phyloP scores from a whole-genome alignment of 2,113 vertebrate species.

The Neogobius melanostomus region DNA sequence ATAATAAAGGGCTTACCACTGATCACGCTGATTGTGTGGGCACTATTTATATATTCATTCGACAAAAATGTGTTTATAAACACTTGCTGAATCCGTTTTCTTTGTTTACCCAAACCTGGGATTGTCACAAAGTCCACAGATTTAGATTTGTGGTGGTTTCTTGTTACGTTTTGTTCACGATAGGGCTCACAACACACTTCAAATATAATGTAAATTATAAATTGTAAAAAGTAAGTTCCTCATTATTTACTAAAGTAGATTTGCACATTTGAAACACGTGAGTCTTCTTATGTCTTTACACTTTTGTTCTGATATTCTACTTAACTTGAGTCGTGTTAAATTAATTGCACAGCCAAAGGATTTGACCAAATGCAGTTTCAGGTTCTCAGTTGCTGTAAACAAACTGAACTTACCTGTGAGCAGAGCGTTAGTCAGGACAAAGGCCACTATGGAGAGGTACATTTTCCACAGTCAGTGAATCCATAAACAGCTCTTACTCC shows the following conservation, averaged over 20 bases:
- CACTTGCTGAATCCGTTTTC: background rate
- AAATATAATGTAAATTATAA: background rate
- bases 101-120: background rate
- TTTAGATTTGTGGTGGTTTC: background rate
- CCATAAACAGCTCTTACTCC: conserved; percentile 74
- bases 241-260: background rate
- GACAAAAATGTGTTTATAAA: background rate
- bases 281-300: background rate
- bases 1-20: background rate
- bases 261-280: background rate
- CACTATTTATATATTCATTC: background rate
- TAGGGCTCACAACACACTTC: too few relatives aligned
- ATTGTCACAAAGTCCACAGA: background rate
- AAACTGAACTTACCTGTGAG: conserved; percentile 76
- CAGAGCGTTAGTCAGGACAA: conserved; percentile 80
- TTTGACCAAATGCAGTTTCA: background rate
- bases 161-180: background rate
- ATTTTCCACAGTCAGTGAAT: conserved; percentile 77
- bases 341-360: background rate
- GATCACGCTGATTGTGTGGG: too few relatives aligned
- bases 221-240: background rate
- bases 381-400: conserved; percentile 36
- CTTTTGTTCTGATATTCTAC: background rate
- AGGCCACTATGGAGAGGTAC: conserved; percentile 76
- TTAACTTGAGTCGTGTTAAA: background rate